phyloP scores from a whole-genome alignment of 2,888 invertebrate species.

The Eupithecia subfuscata region DNA sequence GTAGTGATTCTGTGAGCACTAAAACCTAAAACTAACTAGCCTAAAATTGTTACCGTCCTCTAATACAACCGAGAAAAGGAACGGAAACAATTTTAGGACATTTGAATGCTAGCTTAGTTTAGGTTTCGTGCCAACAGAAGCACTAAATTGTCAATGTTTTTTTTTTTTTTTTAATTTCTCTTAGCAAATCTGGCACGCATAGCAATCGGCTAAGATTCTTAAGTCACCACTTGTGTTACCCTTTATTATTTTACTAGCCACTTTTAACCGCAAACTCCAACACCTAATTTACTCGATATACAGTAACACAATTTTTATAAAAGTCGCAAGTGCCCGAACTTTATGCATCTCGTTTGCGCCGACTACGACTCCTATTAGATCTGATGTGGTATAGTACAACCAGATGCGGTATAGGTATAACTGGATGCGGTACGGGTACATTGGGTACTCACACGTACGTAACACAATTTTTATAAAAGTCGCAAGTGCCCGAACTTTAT shows the following conservation, averaged over 20 bases:
- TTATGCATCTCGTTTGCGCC: constrained; percentile 6
- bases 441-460: constrained; percentile 11
- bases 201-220: not conserved
- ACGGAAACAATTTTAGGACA: too few species aligned
- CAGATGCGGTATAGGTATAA: constrained; percentile 1
- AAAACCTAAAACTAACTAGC: too few species aligned
- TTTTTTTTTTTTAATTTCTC: too few species aligned
- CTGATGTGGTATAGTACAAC: not conserved
- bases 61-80: too few species aligned
- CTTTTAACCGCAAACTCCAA: not conserved
- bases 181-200: too few species aligned
- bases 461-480: too few species aligned
- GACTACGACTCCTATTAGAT: not conserved
- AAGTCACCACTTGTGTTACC: not conserved
- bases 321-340: not conserved
- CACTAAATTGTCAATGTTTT: too few species aligned
- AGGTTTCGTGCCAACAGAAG: too few species aligned
- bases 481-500: not conserved
- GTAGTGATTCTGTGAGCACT: too few species aligned
- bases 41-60: too few species aligned
- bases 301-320: not conserved
- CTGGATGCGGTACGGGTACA: constrained; percentile 4
- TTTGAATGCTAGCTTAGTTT: too few species aligned
- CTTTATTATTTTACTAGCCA: not conserved
- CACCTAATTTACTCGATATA: not conserved